Conservation (phyloP, 2,797 vertebrate species). For the Hypotaenidia okinawae region DNA sequence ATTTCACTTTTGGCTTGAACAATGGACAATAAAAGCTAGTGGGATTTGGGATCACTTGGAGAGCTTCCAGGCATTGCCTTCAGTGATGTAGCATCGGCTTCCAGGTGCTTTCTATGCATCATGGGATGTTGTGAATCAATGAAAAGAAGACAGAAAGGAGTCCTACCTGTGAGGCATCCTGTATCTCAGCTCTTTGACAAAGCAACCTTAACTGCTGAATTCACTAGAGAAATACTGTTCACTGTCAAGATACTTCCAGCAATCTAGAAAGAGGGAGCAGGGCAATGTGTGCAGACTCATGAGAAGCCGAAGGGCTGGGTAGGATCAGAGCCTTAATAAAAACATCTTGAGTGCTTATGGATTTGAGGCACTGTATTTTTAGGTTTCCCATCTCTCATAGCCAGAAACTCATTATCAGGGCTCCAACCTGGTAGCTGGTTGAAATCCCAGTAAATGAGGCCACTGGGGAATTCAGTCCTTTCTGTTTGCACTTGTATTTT, state of each 20-base stretch:
- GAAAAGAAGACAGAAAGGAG: neutral
- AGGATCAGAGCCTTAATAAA: neutral
- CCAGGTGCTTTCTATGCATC: neutral
- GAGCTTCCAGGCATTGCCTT: neutral
- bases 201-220: neutral
- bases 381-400: neutral
- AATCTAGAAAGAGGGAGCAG: neutral
- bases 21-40: neutral
- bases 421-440: neutral
- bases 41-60: neutral
- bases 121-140: neutral
- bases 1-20: neutral
- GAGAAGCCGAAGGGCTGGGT: neutral
- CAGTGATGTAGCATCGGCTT: neutral
- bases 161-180: neutral
- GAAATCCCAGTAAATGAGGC: neutral
- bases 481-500: neutral
- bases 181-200: neutral
- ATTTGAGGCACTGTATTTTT: neutral
- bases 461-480: neutral
- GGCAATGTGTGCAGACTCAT: neutral
- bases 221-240: neutral
- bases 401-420: neutral
- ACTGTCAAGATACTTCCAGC: neutral
- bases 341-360: neutral